Evolutionary conservation across 2,797 vertebrate genomes (phyloP), one percentile per base, ranked within the genome.

Genomic region (Prionace glauca): DNA sequence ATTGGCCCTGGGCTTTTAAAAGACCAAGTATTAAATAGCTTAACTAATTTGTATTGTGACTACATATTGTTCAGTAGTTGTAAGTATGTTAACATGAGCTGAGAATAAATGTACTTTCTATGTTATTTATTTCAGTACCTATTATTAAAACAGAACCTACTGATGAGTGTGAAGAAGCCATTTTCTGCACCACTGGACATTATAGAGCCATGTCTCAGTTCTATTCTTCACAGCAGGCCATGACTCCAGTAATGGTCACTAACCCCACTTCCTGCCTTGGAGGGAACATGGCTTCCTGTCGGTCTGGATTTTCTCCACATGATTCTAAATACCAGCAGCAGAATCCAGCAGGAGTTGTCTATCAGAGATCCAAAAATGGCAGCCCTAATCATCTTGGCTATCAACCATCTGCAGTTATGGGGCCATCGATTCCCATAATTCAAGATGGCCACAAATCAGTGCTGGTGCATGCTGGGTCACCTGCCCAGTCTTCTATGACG

Each of bases 71-170:
- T 74, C 50, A 36, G n/a, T 20, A 69, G 22, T 36, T 67, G 20
- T 50, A 14, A 91, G n/a, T 26, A 29, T 29, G 3, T 32, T 72
- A 74, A 74, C 32, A 24, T 1, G 1, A 29, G 71, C 41, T 45
- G 41, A 74, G 18, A 16, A 24, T 94, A 71, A 71, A 50, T 69
- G 56, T 56, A 3, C 50, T 94, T 77, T 26, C 96, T 96, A 10
- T 96, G 94, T 97, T 96, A 97, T 96, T 97, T 97, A 71, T 97
- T 97, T 69, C 98, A 99, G 99, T 99, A 97, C 98, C 99, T 29
- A 98, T 98, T 97, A 99, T 99, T 97, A 99, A 99, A 98, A 98
- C 99, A 0, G 99, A 99, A 97, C 99, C 99, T 84, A 96, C 98
- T 60, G 99, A 99, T 96, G 99, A 99, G 96, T 99, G 98, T 50